Conservation (phyloP, 2,797 vertebrate species). For the Miichthys miiuy region DNA sequence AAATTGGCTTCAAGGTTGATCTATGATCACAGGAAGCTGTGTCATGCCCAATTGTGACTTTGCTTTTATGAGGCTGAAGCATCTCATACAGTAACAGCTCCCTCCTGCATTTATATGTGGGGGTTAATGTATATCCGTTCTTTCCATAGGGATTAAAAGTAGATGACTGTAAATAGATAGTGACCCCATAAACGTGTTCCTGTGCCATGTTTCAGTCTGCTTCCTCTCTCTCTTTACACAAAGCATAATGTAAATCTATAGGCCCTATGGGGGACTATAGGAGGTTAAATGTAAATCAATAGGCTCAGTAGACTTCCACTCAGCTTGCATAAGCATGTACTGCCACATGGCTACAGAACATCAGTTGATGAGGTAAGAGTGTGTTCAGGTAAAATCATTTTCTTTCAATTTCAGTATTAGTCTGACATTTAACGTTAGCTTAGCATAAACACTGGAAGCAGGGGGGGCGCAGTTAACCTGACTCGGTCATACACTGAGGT, state of each 20-base stretch:
- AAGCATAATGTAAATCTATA: slow-evolving; percentile 65
- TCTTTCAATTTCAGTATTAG: background rate
- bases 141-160: slow-evolving; percentile 40
- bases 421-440: background rate
- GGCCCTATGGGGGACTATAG: slow-evolving; percentile 21
- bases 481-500: too few relatives aligned
- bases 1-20: slow-evolving; percentile 9
- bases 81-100: slow-evolving; percentile 16
- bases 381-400: background rate
- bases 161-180: slow-evolving; percentile 46
- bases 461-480: too few relatives aligned
- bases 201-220: slow-evolving; percentile 55
- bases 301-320: slow-evolving; percentile 44
- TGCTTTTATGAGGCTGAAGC: slow-evolving; percentile 38
- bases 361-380: slow-evolving; percentile 24
- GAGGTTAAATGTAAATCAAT: slow-evolving; percentile 62
- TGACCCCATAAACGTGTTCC: slow-evolving; percentile 48
- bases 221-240: slow-evolving; percentile 50
- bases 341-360: slow-evolving; percentile 57
- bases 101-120: slow-evolving; percentile 2
- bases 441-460: too few relatives aligned
- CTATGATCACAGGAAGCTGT: slow-evolving; percentile 27
- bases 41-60: slow-evolving; percentile 25
- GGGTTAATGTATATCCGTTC: slow-evolving; percentile 13
- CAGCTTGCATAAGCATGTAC: background rate